A percentile compares a stretch with the other conserved stretches of the same genome.
phyloP scores from a whole-genome alignment of 2,888 invertebrate species.

The Melieria picta region DNA sequence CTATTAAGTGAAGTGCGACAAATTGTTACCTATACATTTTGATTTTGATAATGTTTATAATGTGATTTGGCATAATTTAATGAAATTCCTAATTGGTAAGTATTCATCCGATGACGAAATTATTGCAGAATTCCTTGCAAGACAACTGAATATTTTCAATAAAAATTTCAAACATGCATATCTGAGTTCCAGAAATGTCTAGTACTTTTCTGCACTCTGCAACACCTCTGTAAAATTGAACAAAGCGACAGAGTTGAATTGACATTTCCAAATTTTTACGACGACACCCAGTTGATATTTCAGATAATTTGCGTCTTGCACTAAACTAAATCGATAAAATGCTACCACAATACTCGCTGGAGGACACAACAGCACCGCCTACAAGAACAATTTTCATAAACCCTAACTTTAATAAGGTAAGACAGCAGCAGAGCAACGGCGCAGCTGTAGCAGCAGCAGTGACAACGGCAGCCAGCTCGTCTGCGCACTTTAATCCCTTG shows the following conservation, averaged over 20 bases:
- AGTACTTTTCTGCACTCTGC: no score
- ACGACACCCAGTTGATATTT: no score
- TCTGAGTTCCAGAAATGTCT: no score
- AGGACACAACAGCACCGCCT: constrained; percentile 44
- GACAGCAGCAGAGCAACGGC: constrained; percentile 21
- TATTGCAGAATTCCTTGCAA: neutral
- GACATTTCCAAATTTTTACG: no score
- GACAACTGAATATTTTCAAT: no score
- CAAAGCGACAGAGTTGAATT: no score
- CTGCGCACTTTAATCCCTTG: constrained; percentile 52
- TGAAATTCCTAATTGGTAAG: no score
- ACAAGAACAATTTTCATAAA: constrained; percentile 61
- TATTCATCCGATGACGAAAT: neutral
- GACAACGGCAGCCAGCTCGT: constrained; percentile 30
- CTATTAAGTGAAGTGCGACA: no score
- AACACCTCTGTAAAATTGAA: no score
- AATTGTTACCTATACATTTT: no score
- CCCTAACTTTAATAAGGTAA: constrained; percentile 58
- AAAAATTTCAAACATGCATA: no score
- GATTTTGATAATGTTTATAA: neutral
- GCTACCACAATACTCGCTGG: constrained; percentile 3
- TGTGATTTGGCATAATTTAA: neutral
- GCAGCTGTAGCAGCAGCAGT: constrained; percentile 22
- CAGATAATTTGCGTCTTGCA: no score
- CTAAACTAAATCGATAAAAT: neutral